Base-by-base conservation (phyloP, 2,113 vertebrate genomes). In the Nyctereutes procyonoides region DNA sequence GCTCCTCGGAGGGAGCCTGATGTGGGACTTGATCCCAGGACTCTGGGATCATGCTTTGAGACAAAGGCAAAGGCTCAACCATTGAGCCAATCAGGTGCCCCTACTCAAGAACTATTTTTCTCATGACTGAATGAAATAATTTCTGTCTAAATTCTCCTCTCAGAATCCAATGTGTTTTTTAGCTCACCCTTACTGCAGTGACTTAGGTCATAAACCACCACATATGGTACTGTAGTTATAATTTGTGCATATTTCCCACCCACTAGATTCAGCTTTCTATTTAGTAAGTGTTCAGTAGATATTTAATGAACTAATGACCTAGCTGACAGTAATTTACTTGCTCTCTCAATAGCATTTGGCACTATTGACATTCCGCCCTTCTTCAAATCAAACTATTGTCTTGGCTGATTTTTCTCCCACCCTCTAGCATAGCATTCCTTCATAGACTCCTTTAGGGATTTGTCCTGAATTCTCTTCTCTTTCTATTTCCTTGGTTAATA, bases 231-330 rank as follows among this genome's bases (percentile, higher is more conserved):
- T 83, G 8, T 58, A 22, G 16, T 67, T 88, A 28, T 12, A 82
- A 32, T 83, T 76, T 77, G 56, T 87, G 28, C 51, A 63, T 90
- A 13, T 76, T 76, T n/a, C 32, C 58, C 20, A 58, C 2, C 22
- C 13, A 77, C 43, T 28, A 76, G 63, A 24, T 32, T 51, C 2
- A 14, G 6, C 24, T 96, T 79, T 69, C 48, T 92, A 51, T 63
- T 90, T 55, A 85, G n/a, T 58, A 62, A 92, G 28, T 76, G 48
- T 48, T 95, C 71, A 80, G 62, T 51, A 80, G 94, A 79, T 38
- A 43, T 48, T 51, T 87, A 65, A 58, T 35, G 19, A 94, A 71
- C 76, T 84, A 93, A 51, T 73, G 51, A 80, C 35, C 5, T 51
- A 30, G 53, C 0, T 87, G 35, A 30, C 2, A 79, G 9, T 53